Evolutionary conservation across 2,888 invertebrate genomes (phyloP).

Genomic region (Osedax frankpressi): DNA sequence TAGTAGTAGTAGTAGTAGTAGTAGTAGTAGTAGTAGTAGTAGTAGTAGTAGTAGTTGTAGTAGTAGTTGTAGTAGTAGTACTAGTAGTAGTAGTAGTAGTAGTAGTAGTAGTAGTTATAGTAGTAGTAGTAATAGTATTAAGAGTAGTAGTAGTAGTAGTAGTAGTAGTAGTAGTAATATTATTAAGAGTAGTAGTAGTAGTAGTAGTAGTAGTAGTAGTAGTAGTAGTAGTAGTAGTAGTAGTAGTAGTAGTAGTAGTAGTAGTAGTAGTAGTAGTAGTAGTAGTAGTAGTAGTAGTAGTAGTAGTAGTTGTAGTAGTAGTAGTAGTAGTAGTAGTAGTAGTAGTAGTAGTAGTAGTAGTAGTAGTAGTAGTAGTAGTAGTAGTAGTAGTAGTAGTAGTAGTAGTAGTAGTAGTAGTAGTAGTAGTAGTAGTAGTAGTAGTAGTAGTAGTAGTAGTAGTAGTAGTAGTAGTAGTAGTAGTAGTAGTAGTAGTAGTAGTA

Average conservation of each 20-base stretch:
- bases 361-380: background rate
- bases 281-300: background rate
- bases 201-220: background rate
- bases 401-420: background rate
- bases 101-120: background rate
- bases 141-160: background rate
- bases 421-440: no score
- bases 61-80: background rate
- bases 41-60: background rate
- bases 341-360: background rate
- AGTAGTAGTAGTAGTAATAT: background rate
- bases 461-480: slow-evolving; percentile 9
- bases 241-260: background rate
- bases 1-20: background rate
- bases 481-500: slow-evolving; percentile 21
- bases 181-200: background rate
- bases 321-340: background rate
- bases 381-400: background rate
- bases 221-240: background rate
- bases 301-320: background rate
- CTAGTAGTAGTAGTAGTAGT: background rate
- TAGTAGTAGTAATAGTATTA: background rate
- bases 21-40: background rate
- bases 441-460: background rate
- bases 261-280: background rate